Base-by-base conservation (phyloP, 2,797 vertebrate species). In the Phoeniculus purpureus region DNA sequence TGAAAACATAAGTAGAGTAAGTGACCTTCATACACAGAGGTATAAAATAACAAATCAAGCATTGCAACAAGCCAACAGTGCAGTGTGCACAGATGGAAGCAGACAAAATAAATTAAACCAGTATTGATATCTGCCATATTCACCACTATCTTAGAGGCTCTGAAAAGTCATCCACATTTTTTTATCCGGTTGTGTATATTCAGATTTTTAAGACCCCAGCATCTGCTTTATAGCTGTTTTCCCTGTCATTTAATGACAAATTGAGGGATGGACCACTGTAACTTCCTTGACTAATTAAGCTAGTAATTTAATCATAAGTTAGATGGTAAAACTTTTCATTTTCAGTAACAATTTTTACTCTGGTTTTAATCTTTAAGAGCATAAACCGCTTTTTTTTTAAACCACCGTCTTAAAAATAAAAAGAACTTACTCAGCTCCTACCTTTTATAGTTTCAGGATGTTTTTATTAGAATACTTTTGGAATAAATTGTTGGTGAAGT, bases 401-500 rank as follows among this genome's bases (percentile, higher is more conserved):
- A 80, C 14, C 25, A 68, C 32, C 10, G 20, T 51, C 59, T 94
- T 87, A 78, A 60, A 59, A 72, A 9, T 68, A 59, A 72, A 78
- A 67, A 92, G 12, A 43, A 7, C 22, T 45, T 84, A 48, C 64
- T 43, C 10, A 43, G 43, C 14, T 43, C 43, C 43, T 43, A 14
- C 43, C 43, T 43, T 43, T 43, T 43, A 43, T 81, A 87, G 62
- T 87, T 93, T 89, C 65, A 79, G 88, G 90, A 91, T 94, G 90
- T 94, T 94, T 95, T 95, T 94, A 64, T 94, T 95, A 95, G 79
- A 90, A 94, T 76, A 94, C 60, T 94, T 96, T 93, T 85, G 89
- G 76, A 81, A 89, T 27, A 94, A 94, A 95, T 81, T 90, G 73
- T 83, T 90, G 59, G 62, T 94, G 92, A 95, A 96, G 93, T 94